Percentiles rank a stretch among this genome's conserved stretches.
These are phyloP conservation scores for Megaceryle maxima DNA, from an alignment of 2,113 vertebrate genomes.

Conservation along the genomic window DNA sequence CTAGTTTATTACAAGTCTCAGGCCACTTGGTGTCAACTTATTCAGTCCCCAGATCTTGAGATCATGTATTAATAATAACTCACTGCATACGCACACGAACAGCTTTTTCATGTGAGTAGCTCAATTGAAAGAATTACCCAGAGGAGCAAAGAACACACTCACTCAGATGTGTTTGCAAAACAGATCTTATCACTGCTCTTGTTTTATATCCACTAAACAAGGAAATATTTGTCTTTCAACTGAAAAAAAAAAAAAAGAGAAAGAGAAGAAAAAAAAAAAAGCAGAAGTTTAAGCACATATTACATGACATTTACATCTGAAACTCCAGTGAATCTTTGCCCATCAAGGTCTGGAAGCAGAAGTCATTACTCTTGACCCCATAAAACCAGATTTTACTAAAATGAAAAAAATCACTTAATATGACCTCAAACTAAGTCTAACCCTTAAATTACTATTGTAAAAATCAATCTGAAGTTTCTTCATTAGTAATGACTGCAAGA, in stretches of 20 bases:
- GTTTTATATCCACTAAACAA: not conserved
- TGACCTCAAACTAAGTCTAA: not conserved
- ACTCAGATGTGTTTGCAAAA: not conserved
- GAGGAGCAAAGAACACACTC: not conserved
- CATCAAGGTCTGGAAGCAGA: not conserved
- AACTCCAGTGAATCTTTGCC: not conserved
- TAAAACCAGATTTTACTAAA: not conserved
- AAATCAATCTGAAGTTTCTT: not conserved
- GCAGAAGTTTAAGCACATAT: accelerated
- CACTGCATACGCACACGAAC: not conserved
- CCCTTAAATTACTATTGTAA: not conserved
- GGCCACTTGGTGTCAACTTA: not conserved
- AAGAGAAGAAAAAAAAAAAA: not conserved
- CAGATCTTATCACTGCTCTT: not conserved
- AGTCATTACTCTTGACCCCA: not conserved
- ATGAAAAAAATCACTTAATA: not conserved
- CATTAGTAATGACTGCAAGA: not conserved
- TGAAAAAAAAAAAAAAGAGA: not conserved
- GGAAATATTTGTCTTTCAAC: not conserved
- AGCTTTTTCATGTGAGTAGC: not conserved
- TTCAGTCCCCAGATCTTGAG: not conserved
- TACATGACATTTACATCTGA: not conserved
- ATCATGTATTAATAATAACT: not conserved
- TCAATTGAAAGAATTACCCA: not conserved
- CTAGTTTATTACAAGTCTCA: not conserved